Percentiles rank a stretch among this genome's conserved stretches.
Conservation (phyloP, 1,140 invertebrate species). For the Pogonomyrmex californicus region DNA sequence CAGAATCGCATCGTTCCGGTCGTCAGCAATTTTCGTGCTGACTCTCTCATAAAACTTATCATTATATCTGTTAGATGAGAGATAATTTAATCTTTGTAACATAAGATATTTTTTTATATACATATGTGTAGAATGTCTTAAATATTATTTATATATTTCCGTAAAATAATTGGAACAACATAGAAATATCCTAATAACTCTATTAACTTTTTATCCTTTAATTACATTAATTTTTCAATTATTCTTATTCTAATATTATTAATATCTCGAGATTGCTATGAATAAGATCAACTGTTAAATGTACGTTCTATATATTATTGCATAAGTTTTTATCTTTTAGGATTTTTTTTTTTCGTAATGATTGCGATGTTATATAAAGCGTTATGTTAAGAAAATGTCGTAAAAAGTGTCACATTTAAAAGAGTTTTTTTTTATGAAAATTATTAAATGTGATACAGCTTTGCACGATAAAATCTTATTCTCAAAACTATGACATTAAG, state of each 20-base stretch:
- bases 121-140: background rate
- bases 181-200: background rate
- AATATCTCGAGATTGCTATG: background rate
- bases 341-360: background rate
- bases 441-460: background rate
- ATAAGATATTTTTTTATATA: background rate
- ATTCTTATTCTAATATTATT: background rate
- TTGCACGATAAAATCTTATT: background rate
- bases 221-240: constrained; percentile 4
- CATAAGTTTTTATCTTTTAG: background rate
- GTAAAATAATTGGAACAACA: background rate
- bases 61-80: constrained; percentile 10
- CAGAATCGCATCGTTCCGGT: constrained; percentile 77
- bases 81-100: constrained; percentile 34
- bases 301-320: background rate
- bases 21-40: constrained; percentile 73
- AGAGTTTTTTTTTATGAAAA: constrained; percentile 2
- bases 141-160: background rate
- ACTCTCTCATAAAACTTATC: constrained; percentile 45
- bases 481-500: background rate
- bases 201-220: background rate
- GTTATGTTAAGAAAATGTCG: background rate
- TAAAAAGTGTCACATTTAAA: background rate
- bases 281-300: background rate
- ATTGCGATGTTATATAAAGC: background rate